phyloP scores from a whole-genome alignment of 2,888 invertebrate species.

The Lydus trimaculatus region DNA sequence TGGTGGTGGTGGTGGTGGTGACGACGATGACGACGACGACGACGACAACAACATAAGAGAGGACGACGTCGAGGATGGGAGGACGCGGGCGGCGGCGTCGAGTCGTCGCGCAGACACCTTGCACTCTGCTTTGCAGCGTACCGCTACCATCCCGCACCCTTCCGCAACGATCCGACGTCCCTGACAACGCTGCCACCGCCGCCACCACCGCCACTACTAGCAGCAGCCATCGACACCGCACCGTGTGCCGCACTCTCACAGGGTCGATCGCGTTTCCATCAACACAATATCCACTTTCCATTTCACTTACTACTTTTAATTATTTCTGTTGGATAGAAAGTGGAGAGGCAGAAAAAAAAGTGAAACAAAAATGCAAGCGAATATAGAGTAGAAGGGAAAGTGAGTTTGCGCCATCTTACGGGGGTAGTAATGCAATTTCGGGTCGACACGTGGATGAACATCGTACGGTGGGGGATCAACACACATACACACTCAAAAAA shows the following conservation, averaged over 20 bases:
- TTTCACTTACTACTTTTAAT: constrained; percentile 40
- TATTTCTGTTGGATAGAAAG: constrained; percentile 18
- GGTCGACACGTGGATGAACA: constrained; percentile 3
- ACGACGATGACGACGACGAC: constrained; percentile 34
- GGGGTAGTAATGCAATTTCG: constrained; percentile 6
- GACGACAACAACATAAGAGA: constrained; percentile 37
- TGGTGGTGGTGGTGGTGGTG: constrained; percentile 31
- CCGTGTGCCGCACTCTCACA: constrained; percentile 41
- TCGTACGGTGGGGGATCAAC: not conserved
- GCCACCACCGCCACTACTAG: constrained; percentile 32
- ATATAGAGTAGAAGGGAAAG: not conserved
- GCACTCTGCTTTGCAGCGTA: constrained; percentile 58
- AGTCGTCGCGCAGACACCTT: constrained; percentile 63
- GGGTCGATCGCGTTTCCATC: constrained; percentile 39
- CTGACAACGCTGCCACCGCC: constrained; percentile 42
- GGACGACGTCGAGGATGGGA: constrained; percentile 39
- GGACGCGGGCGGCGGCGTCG: constrained; percentile 58
- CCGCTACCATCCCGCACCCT: constrained; percentile 54
- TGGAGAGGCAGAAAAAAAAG: not conserved
- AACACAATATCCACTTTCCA: constrained; percentile 42
- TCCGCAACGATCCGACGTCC: constrained; percentile 46
- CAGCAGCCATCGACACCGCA: constrained; percentile 31
- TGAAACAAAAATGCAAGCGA: constrained; percentile 2
- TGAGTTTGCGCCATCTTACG: constrained; percentile 1
- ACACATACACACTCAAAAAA: not conserved